phyloP scores from a whole-genome alignment of 2,797 vertebrate genomes.

The Acanthurus tractus region DNA sequence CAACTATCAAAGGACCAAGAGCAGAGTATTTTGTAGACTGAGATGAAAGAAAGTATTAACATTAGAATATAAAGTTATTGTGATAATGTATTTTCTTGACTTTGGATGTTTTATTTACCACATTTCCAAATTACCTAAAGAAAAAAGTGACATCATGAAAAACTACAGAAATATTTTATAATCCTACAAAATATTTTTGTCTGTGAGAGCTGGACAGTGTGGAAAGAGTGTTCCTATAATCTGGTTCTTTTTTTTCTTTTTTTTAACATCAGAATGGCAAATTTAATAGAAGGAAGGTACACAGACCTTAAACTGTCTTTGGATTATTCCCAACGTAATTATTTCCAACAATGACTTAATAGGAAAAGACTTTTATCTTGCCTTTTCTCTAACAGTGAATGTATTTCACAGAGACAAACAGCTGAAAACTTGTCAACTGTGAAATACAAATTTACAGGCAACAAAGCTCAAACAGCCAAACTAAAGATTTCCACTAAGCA shows the following conservation, averaged over 20 bases:
- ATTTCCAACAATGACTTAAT: not conserved
- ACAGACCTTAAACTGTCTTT: not conserved
- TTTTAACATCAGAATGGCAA: not conserved
- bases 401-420: not conserved
- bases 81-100: not conserved
- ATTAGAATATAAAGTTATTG: not conserved
- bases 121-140: not conserved
- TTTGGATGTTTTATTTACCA: not conserved
- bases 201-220: not conserved
- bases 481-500: constrained; percentile 4
- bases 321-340: not conserved
- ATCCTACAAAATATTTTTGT: not conserved
- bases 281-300: not conserved
- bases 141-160: too few species aligned
- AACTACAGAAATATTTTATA: not conserved
- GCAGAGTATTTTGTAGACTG: too few species aligned
- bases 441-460: not conserved
- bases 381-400: not conserved
- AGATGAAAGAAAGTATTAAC: not conserved
- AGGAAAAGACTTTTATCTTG: not conserved
- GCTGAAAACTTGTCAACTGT: not conserved
- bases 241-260: not conserved
- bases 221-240: not conserved
- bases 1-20: not conserved
- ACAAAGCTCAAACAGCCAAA: constrained; percentile 8